Conservation (phyloP, 2,797 vertebrate species). For the Propithecus deckenii region DNA sequence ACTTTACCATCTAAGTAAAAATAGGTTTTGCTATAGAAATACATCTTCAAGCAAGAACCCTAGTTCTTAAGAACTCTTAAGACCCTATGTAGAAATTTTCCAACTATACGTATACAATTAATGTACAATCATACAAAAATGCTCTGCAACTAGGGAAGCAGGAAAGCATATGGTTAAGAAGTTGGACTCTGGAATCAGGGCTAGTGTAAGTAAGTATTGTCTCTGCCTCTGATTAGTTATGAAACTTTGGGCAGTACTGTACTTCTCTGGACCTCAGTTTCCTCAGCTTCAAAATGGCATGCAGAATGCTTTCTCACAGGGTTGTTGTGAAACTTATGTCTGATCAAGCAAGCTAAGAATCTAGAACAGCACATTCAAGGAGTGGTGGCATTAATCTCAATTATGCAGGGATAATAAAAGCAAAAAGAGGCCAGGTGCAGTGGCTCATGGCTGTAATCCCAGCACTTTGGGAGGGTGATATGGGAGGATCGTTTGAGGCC, state of each 20-base stretch:
- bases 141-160: neutral
- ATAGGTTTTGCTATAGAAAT: neutral
- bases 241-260: neutral
- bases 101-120: neutral
- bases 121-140: neutral
- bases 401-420: constrained; percentile 5
- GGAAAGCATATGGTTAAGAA: neutral
- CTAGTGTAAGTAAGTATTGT: neutral
- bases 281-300: constrained; percentile 15
- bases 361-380: neutral
- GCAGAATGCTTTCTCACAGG: neutral
- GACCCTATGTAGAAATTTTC: neutral
- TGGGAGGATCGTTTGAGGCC: neutral
- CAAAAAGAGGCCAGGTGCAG: neutral
- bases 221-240: neutral
- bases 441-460: neutral
- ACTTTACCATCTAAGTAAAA: neutral
- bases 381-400: neutral
- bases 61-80: neutral
- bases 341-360: constrained; percentile 16
- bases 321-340: neutral
- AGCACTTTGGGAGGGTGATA: neutral
- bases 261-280: constrained; percentile 21
- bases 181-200: neutral
- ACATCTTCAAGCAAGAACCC: neutral